These are phyloP conservation scores for Adelphocoris suturalis DNA, from an alignment of 2,888 invertebrate genomes.

Conservation along the genomic window DNA sequence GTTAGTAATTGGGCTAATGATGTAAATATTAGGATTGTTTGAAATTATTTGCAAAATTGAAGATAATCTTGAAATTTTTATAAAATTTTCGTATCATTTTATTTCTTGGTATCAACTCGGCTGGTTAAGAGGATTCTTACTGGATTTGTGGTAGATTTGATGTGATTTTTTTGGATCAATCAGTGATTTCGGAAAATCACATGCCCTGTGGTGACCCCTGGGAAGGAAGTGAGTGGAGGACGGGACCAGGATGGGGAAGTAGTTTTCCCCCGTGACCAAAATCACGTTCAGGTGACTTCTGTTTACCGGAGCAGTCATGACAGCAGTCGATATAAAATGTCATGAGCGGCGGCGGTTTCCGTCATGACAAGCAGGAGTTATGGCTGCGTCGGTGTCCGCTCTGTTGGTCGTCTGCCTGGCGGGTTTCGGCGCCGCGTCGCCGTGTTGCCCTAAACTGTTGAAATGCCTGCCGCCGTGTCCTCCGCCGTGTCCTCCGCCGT, in stretches of 20 bases:
- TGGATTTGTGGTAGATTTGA: no score
- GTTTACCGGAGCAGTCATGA: slow-evolving; percentile 38
- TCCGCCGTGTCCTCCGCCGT: slow-evolving; percentile 7
- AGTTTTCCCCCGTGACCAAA: background rate
- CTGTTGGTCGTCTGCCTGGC: slow-evolving; percentile 7
- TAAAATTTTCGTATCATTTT: no score
- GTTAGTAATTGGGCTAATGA: no score
- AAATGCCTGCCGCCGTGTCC: background rate
- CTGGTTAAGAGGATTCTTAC: no score
- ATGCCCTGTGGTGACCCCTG: background rate
- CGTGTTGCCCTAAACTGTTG: slow-evolving; percentile 34
- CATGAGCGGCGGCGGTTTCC: background rate
- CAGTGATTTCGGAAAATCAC: background rate
- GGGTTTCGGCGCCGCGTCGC: slow-evolving; percentile 8
- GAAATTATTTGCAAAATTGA: no score
- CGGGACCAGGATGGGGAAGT: slow-evolving; percentile 18
- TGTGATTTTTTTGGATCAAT: no score
- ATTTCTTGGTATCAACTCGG: no score
- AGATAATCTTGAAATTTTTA: no score
- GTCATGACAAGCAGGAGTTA: background rate
- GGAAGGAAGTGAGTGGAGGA: background rate
- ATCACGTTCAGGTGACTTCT: background rate
- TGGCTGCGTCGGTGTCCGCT: background rate
- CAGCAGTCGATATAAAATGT: slow-evolving; percentile 30
- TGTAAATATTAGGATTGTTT: no score